These are phyloP conservation scores for Ditylenchus weischeri DNA, from an alignment of 2,888 invertebrate genomes.

Conservation along the genomic window DNA sequence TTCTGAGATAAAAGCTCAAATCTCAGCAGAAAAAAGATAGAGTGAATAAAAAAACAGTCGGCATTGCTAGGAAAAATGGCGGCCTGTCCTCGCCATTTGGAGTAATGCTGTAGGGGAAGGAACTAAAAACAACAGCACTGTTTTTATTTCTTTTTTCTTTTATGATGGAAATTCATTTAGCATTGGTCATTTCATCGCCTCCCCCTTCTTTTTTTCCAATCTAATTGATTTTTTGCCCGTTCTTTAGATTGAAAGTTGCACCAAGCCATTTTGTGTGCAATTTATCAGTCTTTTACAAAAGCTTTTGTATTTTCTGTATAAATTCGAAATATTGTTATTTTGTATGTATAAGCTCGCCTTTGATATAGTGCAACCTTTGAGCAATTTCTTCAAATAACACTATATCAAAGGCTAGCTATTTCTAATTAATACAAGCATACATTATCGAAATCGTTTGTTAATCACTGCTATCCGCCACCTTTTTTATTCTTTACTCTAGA, in stretches of 20 bases:
- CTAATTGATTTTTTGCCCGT: background rate
- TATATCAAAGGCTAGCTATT: too few species aligned
- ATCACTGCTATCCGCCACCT: too few species aligned
- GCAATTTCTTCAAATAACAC: too few species aligned
- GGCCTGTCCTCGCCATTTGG: background rate
- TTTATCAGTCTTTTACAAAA: background rate
- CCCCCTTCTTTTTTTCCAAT: background rate
- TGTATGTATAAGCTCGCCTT: background rate
- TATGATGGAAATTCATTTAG: background rate
- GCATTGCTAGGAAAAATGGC: background rate
- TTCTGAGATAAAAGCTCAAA: too few species aligned
- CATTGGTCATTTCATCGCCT: background rate
- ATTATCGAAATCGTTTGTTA: too few species aligned
- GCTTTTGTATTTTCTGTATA: background rate
- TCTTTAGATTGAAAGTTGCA: background rate
- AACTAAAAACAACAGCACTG: background rate
- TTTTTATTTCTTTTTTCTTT: background rate
- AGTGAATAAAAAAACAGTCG: slow-evolving; percentile 3
- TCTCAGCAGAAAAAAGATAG: background rate
- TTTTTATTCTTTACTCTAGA: too few species aligned
- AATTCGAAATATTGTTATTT: background rate
- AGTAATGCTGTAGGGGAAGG: too few species aligned
- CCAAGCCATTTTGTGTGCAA: background rate
- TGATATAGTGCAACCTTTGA: too few species aligned
- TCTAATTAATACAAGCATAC: too few species aligned